phyloP scores from a whole-genome alignment of 2,888 invertebrate genomes.

The Hydraecia micacea region DNA sequence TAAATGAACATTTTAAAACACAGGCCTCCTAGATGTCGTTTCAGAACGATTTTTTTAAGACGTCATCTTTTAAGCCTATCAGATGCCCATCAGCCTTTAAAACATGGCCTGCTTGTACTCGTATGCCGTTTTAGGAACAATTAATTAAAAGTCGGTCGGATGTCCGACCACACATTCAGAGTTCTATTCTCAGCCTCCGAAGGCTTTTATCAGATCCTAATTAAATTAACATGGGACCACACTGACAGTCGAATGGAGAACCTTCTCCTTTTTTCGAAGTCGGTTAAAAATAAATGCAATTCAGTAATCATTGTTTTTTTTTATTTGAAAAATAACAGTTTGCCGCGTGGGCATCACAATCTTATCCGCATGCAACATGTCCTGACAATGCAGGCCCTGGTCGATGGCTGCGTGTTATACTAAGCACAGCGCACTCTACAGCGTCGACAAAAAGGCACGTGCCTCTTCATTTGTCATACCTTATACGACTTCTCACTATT shows the following conservation, averaged over 20 bases:
- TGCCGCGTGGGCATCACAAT: constrained; percentile 24
- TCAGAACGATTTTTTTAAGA: too few relatives aligned
- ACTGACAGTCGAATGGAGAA: background rate
- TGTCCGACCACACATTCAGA: background rate
- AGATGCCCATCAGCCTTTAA: too few relatives aligned
- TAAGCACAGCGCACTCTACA: constrained; percentile 16
- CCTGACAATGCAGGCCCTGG: background rate
- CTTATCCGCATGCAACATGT: background rate
- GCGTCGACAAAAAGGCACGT: constrained; percentile 15
- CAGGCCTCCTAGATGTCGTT: too few relatives aligned
- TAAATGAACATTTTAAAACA: too few relatives aligned
- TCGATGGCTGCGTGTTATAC: background rate
- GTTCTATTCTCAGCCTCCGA: background rate
- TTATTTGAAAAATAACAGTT: constrained; percentile 38
- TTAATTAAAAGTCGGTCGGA: too few relatives aligned
- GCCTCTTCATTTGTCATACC: constrained; percentile 9
- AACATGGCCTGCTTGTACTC: too few relatives aligned
- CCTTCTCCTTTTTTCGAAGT: background rate
- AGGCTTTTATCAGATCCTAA: background rate
- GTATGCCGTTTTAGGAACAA: too few relatives aligned
- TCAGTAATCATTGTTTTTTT: constrained; percentile 4
- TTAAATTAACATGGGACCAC: background rate
- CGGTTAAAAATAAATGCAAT: constrained; percentile 7
- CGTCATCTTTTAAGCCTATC: too few relatives aligned
- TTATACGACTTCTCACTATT: constrained; percentile 16